phyloP scores from a whole-genome alignment of 92 coral and sea anemone species.

The Zoanthus sansibaricus region DNA sequence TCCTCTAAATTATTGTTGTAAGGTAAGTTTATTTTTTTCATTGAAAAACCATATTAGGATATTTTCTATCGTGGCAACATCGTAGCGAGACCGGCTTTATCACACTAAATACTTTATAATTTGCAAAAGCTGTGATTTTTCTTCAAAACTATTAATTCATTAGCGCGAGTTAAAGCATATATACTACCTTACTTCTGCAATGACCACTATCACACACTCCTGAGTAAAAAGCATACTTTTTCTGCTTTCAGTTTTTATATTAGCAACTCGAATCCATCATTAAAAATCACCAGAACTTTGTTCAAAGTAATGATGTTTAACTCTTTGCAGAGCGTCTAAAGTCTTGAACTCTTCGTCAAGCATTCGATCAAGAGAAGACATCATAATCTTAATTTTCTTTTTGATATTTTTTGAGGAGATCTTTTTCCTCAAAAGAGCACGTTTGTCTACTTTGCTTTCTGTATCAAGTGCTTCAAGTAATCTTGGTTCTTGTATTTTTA shows the following conservation, averaged over 20 bases:
- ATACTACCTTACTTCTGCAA: no score
- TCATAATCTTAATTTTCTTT: slow-evolving; percentile 34
- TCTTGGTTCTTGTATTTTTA: slow-evolving; percentile 31
- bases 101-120: no score
- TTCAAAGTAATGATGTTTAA: slow-evolving; percentile 7
- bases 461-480: not conserved
- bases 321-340: slow-evolving; percentile 2
- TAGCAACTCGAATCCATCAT: not conserved
- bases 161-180: no score
- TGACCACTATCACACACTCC: not conserved
- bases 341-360: slow-evolving; percentile 21
- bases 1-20: no score
- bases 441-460: not conserved
- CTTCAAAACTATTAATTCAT: no score
- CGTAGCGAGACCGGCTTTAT: no score
- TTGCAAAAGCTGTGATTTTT: no score
- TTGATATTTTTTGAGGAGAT: slow-evolving; percentile 28
- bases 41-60: no score
- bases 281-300: slow-evolving; percentile 1
- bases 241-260: not conserved
- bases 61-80: no score
- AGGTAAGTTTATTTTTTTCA: no score
- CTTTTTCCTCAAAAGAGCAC: slow-evolving; percentile 12
- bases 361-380: slow-evolving; percentile 9
- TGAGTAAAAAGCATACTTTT: not conserved